phyloP scores from a whole-genome alignment of 2,113 vertebrate species.

The Mixornis gularis region DNA sequence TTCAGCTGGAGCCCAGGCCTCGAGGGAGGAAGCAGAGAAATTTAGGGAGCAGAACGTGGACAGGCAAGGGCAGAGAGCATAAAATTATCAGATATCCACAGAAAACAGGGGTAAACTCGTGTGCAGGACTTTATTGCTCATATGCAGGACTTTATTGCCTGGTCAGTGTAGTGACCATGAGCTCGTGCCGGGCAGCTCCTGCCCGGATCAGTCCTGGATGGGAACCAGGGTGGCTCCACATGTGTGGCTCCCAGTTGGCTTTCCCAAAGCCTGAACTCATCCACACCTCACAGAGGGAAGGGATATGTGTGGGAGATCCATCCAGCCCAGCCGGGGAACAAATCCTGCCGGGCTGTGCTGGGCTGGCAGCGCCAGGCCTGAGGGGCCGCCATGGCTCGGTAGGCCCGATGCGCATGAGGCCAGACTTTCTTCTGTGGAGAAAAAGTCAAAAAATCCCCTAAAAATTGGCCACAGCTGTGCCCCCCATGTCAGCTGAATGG shows the following conservation, averaged over 20 bases:
- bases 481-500: rapidly evolving
- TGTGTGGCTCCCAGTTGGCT: background rate
- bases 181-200: background rate
- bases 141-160: background rate
- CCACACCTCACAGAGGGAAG: rapidly evolving
- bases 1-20: background rate
- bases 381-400: background rate
- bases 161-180: rapidly evolving
- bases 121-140: background rate
- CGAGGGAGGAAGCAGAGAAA: background rate
- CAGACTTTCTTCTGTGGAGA: background rate
- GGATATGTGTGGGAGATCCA: background rate
- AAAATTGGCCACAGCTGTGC: background rate
- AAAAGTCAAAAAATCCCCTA: background rate
- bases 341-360: rapidly evolving
- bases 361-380: rapidly evolving
- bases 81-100: background rate
- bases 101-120: background rate
- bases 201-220: rapidly evolving
- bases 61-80: background rate
- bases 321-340: background rate
- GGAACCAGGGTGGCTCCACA: rapidly evolving
- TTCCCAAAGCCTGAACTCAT: background rate
- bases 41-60: background rate
- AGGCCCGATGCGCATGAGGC: rapidly evolving